These are phyloP conservation scores for Patella ulyssiponensis DNA, from an alignment of 2,888 invertebrate genomes.

Conservation along the genomic window DNA sequence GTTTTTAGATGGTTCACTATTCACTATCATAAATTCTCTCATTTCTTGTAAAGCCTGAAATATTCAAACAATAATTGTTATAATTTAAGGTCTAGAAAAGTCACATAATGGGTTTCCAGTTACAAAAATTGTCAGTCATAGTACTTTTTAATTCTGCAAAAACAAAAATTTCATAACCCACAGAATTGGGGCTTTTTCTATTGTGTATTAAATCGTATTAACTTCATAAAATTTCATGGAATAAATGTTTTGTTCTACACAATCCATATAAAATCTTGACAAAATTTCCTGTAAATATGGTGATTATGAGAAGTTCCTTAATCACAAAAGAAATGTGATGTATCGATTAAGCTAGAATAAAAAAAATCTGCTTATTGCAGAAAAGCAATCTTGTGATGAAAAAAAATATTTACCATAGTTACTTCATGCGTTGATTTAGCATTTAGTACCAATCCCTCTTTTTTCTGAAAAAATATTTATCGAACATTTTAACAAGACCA, in stretches of 20 bases:
- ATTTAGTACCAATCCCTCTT: constrained; percentile 54
- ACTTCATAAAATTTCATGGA: too few species aligned
- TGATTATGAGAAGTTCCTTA: too few species aligned
- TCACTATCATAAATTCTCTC: constrained; percentile 64
- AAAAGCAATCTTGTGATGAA: too few species aligned
- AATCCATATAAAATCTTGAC: too few species aligned
- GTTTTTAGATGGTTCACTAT: constrained; percentile 66
- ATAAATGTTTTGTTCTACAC: too few species aligned
- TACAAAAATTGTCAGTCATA: not conserved
- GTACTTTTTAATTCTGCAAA: too few species aligned
- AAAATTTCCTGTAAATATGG: too few species aligned
- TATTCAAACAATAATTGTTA: not conserved
- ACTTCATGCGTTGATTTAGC: constrained; percentile 61
- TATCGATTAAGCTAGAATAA: too few species aligned
- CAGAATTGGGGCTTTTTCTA: not conserved
- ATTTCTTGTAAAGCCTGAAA: constrained; percentile 64
- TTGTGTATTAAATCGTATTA: too few species aligned
- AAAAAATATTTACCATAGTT: constrained; percentile 47
- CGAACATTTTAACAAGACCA: not conserved
- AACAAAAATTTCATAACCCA: not conserved
- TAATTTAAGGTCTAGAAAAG: not conserved
- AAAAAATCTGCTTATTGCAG: too few species aligned
- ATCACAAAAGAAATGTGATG: too few species aligned
- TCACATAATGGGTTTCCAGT: not conserved
- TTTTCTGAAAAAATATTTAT: constrained; percentile 54